These are phyloP conservation scores for Aselliscus stoliczkanus DNA, from an alignment of 2,797 vertebrate genomes.

Conservation along the genomic window DNA sequence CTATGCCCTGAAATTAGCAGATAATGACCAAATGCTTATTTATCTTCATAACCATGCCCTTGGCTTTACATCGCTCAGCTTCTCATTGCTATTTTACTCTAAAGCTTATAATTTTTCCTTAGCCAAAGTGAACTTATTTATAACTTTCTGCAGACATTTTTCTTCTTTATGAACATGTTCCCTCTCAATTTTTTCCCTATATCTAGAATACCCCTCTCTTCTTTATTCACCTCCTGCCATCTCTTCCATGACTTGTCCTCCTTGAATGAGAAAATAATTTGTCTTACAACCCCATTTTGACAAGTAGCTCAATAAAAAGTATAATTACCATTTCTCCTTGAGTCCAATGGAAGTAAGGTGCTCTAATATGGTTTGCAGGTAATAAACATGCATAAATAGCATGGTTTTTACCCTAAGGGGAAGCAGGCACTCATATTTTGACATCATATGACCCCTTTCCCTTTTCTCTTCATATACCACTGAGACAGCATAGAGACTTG, in stretches of 20 bases:
- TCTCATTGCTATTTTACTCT: not conserved
- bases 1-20: not conserved
- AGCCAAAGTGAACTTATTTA: not conserved
- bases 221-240: not conserved
- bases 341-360: not conserved
- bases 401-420: rapidly evolving
- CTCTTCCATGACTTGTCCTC: not conserved
- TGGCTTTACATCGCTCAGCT: not conserved
- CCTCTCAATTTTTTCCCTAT: not conserved
- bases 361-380: not conserved
- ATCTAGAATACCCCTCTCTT: not conserved
- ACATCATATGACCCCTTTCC: not conserved
- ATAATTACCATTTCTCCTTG: not conserved
- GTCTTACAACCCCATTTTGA: not conserved
- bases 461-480: not conserved
- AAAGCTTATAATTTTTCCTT: not conserved
- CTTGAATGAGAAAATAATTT: not conserved
- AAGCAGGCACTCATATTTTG: not conserved
- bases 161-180: not conserved
- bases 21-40: not conserved
- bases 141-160: not conserved
- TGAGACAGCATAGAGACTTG: too few relatives aligned
- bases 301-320: not conserved
- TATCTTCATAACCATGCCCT: not conserved
- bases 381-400: not conserved